A percentile compares a stretch with the other conserved stretches of the same genome.
These are phyloP conservation scores for Hypomesus transpacificus DNA, from an alignment of 2,113 vertebrate genomes.

Conservation along the genomic window DNA sequence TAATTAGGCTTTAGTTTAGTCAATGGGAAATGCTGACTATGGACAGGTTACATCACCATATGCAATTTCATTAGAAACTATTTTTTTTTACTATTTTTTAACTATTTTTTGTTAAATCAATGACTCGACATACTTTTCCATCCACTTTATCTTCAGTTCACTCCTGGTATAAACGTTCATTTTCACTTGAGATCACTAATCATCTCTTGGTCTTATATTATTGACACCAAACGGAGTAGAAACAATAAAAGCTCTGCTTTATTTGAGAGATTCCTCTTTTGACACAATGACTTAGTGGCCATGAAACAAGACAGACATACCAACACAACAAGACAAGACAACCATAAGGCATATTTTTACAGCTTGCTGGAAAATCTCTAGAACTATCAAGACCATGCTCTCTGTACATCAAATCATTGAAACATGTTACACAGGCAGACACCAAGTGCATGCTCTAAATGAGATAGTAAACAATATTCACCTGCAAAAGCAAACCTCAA, in stretches of 20 bases:
- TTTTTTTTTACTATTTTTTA: too few species aligned
- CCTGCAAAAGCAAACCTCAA: conserved; percentile 34
- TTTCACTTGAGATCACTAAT: not conserved
- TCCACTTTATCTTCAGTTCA: not conserved
- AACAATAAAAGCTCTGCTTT: conserved; percentile 56
- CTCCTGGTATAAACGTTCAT: not conserved
- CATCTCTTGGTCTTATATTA: conserved; percentile 19
- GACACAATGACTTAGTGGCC: conserved; percentile 41
- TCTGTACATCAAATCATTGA: conserved; percentile 47
- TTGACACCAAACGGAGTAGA: conserved; percentile 30
- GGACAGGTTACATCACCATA: too few species aligned
- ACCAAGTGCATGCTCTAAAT: conserved; percentile 44
- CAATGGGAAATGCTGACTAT: not conserved
- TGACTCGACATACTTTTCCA: too few species aligned
- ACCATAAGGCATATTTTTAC: conserved; percentile 51
- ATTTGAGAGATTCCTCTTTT: conserved; percentile 46
- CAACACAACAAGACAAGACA: conserved; percentile 48
- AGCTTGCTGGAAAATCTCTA: conserved; percentile 44
- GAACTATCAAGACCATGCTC: conserved; percentile 43
- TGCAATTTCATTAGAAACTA: too few species aligned
- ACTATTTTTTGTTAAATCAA: too few species aligned
- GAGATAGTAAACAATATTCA: conserved; percentile 34
- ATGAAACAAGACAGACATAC: conserved; percentile 52
- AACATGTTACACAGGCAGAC: conserved; percentile 40
- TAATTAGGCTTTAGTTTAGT: conserved; percentile 7